phyloP scores from a whole-genome alignment of 2,797 vertebrate genomes.

The Syndactyla subalaris region DNA sequence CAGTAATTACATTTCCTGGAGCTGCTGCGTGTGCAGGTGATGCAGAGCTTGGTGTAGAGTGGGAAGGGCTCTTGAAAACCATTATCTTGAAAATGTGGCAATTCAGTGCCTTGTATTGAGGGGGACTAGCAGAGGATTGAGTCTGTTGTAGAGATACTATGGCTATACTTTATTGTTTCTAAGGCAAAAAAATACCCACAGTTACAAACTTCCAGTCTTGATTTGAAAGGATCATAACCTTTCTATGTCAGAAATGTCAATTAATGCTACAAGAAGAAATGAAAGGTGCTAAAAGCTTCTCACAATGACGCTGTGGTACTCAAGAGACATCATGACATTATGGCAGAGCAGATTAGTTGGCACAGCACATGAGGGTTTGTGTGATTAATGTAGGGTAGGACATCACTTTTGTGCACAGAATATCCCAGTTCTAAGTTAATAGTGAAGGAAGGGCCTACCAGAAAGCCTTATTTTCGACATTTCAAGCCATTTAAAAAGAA shows the following conservation, averaged over 20 bases:
- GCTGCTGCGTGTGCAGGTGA: constrained; percentile 8
- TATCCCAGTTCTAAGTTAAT: background rate
- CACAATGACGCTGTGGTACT: background rate
- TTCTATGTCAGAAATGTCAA: background rate
- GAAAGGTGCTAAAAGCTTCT: background rate
- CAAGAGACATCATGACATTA: background rate
- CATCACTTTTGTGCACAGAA: background rate
- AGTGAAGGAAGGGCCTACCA: background rate
- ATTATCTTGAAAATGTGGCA: background rate
- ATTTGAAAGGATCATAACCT: background rate
- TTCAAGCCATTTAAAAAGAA: background rate
- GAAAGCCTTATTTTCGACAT: background rate
- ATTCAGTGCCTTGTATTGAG: background rate
- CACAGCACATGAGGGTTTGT: background rate
- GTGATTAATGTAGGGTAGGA: background rate
- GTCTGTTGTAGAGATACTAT: fast-evolving
- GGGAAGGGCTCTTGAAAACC: constrained; percentile 15
- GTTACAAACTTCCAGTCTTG: background rate
- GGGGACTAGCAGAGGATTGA: background rate
- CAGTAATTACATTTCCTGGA: constrained; percentile 56
- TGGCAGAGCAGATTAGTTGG: background rate
- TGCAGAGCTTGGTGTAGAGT: background rate
- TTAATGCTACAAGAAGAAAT: background rate
- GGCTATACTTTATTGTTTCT: background rate
- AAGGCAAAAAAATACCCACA: background rate